A percentile compares a stretch with the other conserved stretches of the same genome.
phyloP scores from a whole-genome alignment of 2,888 invertebrate genomes.

The Dynastes grantii region DNA sequence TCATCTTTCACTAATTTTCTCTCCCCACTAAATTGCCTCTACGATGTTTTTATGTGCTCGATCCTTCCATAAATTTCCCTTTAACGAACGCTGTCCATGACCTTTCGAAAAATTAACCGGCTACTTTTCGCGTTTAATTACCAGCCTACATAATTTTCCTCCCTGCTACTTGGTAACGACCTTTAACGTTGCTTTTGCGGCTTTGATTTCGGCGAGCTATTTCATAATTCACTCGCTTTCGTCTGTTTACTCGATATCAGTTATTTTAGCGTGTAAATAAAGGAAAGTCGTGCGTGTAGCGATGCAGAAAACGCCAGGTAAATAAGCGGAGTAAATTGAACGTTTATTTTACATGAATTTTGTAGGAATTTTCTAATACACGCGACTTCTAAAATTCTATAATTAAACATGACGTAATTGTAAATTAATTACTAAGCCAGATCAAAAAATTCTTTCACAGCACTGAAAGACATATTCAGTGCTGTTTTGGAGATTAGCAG shows the following conservation, averaged over 20 bases:
- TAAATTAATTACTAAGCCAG: too few species aligned
- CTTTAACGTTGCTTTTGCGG: not conserved
- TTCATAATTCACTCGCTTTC: constrained; percentile 22
- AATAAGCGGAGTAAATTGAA: constrained; percentile 24
- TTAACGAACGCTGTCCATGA: not conserved
- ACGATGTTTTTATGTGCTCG: not conserved
- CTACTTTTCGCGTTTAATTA: constrained; percentile 16
- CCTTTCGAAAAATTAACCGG: constrained; percentile 1
- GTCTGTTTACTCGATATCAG: constrained; percentile 15
- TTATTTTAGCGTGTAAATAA: not conserved
- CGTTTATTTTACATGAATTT: constrained; percentile 31
- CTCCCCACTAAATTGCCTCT: too few species aligned
- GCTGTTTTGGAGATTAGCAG: too few species aligned
- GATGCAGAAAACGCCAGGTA: constrained; percentile 28
- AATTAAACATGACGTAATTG: too few species aligned
- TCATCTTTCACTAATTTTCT: too few species aligned
- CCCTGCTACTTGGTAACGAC: not conserved
- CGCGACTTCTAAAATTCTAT: too few species aligned
- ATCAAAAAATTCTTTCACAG: too few species aligned
- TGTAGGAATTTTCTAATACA: too few species aligned
- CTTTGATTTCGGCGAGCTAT: constrained; percentile 4
- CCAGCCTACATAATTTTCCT: not conserved
- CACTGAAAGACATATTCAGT: too few species aligned
- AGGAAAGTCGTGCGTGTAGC: not conserved
- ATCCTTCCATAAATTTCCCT: not conserved